A percentile compares a stretch with the other conserved stretches of the same genome.
Conservation (phyloP, 1,140 invertebrate species). For the Uloborus diversus region DNA sequence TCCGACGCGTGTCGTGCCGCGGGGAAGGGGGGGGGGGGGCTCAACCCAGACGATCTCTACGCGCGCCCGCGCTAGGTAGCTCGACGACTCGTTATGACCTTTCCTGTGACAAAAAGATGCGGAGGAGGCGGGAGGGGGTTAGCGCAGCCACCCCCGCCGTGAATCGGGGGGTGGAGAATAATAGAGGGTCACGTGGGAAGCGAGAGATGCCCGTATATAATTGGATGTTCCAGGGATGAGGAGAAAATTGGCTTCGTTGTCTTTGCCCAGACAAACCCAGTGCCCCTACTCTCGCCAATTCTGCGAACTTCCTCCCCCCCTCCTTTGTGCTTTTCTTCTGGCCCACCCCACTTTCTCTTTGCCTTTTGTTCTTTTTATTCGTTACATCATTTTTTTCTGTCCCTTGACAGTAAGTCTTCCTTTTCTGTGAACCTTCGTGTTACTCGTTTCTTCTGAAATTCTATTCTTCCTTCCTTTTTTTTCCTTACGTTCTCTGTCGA, state of each 20-base stretch:
- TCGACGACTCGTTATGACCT: constrained; percentile 10
- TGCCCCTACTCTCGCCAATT: neutral
- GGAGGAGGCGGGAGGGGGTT: neutral
- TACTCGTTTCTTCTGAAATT: no score
- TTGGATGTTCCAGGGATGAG: constrained; percentile 50
- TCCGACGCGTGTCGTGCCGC: neutral
- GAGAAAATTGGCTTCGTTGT: constrained; percentile 52
- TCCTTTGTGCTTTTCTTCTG: no score
- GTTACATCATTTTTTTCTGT: no score
- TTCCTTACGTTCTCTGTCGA: no score
- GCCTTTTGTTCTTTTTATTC: no score
- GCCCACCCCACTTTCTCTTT: no score
- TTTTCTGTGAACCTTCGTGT: no score
- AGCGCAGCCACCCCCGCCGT: no score
- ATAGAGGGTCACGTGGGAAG: constrained; percentile 45
- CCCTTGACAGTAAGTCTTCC: no score
- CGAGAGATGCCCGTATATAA: constrained; percentile 33
- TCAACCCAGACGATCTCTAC: neutral
- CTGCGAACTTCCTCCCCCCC: no score
- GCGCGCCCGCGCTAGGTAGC: neutral
- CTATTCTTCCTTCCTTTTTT: no score
- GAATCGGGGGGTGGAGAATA: constrained; percentile 12
- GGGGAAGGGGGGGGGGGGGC: neutral
- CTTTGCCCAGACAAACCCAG: constrained; percentile 22
- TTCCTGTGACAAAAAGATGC: neutral